Conservation (phyloP, 1,140 invertebrate species). For the Saccostrea echinata region DNA sequence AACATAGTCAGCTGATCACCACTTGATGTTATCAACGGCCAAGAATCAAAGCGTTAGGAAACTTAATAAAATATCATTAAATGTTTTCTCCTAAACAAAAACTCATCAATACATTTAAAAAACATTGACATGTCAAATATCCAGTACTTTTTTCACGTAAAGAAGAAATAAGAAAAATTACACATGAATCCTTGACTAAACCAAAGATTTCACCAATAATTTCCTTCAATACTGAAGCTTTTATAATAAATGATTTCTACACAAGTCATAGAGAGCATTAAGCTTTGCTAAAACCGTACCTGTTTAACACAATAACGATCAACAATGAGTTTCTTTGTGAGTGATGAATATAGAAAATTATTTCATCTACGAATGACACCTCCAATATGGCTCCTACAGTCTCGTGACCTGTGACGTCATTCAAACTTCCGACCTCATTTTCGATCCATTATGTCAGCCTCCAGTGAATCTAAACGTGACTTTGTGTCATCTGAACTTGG, state of each 20-base stretch:
- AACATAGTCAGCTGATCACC: slow-evolving; percentile 21
- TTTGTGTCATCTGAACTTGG: slow-evolving; percentile 86
- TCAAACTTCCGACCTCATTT: slow-evolving; percentile 15
- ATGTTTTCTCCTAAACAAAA: no score
- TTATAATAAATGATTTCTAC: background rate
- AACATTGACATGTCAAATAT: background rate
- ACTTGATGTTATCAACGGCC: background rate
- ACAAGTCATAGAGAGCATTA: background rate
- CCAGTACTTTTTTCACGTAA: background rate
- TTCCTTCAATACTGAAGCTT: background rate
- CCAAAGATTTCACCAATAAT: background rate
- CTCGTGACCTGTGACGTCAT: slow-evolving; percentile 71
- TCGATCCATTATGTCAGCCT: slow-evolving; percentile 47
- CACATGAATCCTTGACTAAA: background rate
- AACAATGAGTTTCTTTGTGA: background rate
- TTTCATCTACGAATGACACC: slow-evolving; percentile 41
- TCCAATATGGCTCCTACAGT: slow-evolving; percentile 68
- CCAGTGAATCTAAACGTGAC: slow-evolving; percentile 62
- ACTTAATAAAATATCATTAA: background rate
- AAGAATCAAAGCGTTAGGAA: background rate
- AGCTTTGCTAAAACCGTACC: background rate
- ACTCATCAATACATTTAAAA: background rate
- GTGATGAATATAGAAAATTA: background rate
- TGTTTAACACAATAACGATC: background rate
- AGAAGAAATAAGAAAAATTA: background rate